These are phyloP conservation scores for Xyrauchen texanus DNA, from an alignment of 2,113 vertebrate species.

Conservation along the genomic window DNA sequence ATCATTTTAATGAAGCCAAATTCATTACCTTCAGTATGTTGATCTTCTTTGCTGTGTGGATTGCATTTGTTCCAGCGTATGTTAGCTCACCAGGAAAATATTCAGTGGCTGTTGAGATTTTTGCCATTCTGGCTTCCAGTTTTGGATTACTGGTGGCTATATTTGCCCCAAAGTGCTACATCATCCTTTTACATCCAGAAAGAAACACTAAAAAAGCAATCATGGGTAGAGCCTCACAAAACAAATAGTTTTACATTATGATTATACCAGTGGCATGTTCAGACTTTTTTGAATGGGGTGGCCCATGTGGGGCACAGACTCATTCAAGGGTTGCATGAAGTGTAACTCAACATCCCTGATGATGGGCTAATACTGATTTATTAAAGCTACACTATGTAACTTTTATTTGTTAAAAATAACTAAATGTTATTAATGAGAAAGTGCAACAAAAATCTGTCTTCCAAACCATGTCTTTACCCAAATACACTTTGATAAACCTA, in stretches of 20 bases:
- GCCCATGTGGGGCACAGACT: no score
- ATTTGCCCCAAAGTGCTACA: constrained; percentile 51
- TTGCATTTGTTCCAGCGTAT: constrained; percentile 70
- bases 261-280: no score
- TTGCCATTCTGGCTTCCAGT: constrained; percentile 60
- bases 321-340: no score
- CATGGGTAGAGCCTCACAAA: constrained; percentile 10
- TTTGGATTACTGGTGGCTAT: constrained; percentile 50
- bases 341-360: no score
- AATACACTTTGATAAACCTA: no score
- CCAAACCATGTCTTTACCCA: no score
- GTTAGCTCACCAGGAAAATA: constrained; percentile 73
- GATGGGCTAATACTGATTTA: no score
- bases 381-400: no score
- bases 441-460: no score
- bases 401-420: no score
- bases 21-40: constrained; percentile 33
- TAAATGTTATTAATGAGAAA: no score
- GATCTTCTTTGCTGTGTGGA: constrained; percentile 55
- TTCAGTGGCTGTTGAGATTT: constrained; percentile 72
- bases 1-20: constrained; percentile 35
- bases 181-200: constrained; percentile 48
- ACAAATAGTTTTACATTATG: neutral
- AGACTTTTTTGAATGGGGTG: no score
- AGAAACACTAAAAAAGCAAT: constrained; percentile 41